These are phyloP conservation scores for Chelonoidis abingdonii DNA, from an alignment of 2,113 vertebrate genomes.

Conservation along the genomic window DNA sequence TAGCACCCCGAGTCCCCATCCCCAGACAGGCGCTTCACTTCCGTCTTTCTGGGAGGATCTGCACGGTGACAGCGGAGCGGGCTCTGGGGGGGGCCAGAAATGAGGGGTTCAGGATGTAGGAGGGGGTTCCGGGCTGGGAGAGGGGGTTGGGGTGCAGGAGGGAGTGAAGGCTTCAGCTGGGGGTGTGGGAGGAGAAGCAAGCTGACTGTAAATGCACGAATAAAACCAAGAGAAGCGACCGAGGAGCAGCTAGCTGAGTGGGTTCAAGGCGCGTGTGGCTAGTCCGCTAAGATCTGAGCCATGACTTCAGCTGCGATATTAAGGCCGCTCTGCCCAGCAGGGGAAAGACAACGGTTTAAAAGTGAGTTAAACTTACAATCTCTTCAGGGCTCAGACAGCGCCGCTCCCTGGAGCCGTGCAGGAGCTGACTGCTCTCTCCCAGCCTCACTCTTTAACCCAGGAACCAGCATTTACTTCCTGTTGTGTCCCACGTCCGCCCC, in stretches of 20 bases:
- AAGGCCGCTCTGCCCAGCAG: not conserved
- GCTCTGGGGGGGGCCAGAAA: too few species aligned
- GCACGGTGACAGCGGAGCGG: not conserved
- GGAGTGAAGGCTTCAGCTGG: too few species aligned
- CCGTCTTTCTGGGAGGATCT: not conserved
- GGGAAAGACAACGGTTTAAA: not conserved
- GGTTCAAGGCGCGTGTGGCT: not conserved
- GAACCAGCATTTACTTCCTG: slow-evolving; percentile 71
- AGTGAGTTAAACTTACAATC: slow-evolving; percentile 48
- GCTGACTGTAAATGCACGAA: not conserved
- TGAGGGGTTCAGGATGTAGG: too few species aligned
- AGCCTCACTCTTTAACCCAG: slow-evolving; percentile 46
- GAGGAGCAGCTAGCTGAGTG: not conserved
- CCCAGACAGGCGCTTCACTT: not conserved
- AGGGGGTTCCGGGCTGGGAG: too few species aligned
- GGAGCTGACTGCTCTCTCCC: not conserved
- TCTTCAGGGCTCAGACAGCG: not conserved
- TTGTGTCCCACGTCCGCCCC: slow-evolving; percentile 31
- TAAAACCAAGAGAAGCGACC: not conserved
- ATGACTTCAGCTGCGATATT: not conserved
- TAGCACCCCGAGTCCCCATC: not conserved
- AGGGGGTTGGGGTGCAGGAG: too few species aligned
- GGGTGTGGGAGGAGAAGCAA: not conserved
- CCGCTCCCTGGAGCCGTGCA: not conserved
- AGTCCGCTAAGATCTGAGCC: not conserved